These are phyloP conservation scores for Syngnathus typhle DNA, from an alignment of 2,113 vertebrate species.

Conservation along the genomic window DNA sequence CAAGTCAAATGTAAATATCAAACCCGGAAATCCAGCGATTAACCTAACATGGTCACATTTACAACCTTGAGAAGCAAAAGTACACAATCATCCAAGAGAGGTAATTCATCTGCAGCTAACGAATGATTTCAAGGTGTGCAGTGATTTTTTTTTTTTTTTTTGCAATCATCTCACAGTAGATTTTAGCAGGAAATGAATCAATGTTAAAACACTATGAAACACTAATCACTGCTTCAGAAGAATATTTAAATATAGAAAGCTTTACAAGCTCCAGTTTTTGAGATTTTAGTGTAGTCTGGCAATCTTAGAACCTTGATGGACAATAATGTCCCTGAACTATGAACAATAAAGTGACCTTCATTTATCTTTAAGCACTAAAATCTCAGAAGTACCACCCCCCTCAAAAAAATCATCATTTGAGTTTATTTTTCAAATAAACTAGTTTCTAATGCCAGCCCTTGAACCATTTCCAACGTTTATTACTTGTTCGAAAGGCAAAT, in stretches of 20 bases:
- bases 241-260: not conserved
- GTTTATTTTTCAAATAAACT: conserved; percentile 5
- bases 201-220: not conserved
- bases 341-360: not conserved
- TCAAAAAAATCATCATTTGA: not conserved
- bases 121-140: not conserved
- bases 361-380: not conserved
- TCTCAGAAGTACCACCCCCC: not conserved
- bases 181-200: not conserved
- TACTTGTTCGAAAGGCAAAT: not conserved
- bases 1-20: conserved; percentile 57
- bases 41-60: conserved; percentile 37
- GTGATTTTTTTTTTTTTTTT: not conserved
- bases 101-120: conserved; percentile 6
- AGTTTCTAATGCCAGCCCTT: not conserved
- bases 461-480: not conserved
- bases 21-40: conserved; percentile 37
- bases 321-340: not conserved
- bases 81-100: conserved; percentile 16
- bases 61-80: conserved; percentile 26
- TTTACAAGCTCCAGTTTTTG: not conserved
- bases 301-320: not conserved
- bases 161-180: not conserved
- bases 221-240: not conserved
- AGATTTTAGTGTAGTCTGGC: not conserved